Base-by-base conservation (phyloP, 2,113 vertebrate genomes). In the Oreocharis arfaki region DNA sequence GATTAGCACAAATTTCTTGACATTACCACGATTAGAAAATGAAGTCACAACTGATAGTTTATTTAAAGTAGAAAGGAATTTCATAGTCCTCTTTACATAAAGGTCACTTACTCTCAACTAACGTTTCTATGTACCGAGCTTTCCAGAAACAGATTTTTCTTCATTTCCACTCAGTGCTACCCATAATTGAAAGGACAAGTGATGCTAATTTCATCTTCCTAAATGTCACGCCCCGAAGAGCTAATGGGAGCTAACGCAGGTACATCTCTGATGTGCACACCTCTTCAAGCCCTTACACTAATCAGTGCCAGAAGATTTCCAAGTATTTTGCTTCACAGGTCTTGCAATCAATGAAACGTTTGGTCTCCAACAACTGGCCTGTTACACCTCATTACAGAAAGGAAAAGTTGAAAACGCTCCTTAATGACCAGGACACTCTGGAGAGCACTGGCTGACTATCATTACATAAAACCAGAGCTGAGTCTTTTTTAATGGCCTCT, bases 351-450 rank as follows among this genome's bases (percentile, higher is more conserved):
- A 93, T 93, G 64, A 93, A 89, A 79, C 91, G 90, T 87, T 95
- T 80, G 81, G 82, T 92, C 56, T 94, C 74, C 56, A 90, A 39
- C 89, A 90, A 91, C 68, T 47, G 69, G 70, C 44, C 83, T 71
- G 53, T 93, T 83, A 60, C 5, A 60, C 11, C 92, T 96, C 84
- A 84, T 95, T 94, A 96, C 22, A 37, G 87, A 53, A 61, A 2
- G 27, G 55, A 41, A 57, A 87, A 87, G 74, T 28, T 87, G 73
- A 95, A 93, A 96, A 87, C 90, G 87, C 46, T 39, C 61, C 77
- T 83, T 97, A 97, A 97, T 95, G 90, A 95, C 42, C 65, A 89
- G 60, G 88, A 93, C 69, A 89, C 61, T 21, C 74, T 90, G 57
- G 52, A 93, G 74, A 91, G 85, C 95, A 96, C 91, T 93, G 71